A percentile compares a stretch with the other conserved stretches of the same genome.
Conservation (phyloP, 1,140 invertebrate species). For the Apis cerana region DNA sequence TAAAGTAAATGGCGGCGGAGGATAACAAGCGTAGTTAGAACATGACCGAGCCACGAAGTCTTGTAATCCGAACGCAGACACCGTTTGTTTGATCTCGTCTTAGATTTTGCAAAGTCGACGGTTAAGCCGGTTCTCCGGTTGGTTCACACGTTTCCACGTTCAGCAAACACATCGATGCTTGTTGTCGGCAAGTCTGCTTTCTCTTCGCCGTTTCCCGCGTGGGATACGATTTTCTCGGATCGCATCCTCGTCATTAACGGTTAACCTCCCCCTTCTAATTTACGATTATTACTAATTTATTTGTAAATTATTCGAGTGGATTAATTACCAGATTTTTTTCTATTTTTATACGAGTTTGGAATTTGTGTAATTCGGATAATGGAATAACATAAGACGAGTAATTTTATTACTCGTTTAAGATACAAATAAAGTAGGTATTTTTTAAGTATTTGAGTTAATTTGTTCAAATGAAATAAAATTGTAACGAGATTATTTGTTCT, state of each 20-base stretch:
- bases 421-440: too few relatives aligned
- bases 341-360: too few relatives aligned
- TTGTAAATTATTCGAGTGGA: too few relatives aligned
- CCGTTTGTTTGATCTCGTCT: conserved; percentile 59
- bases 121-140: conserved; percentile 44
- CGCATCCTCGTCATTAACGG: too few relatives aligned
- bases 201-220: not conserved
- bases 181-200: not conserved
- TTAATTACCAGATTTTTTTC: too few relatives aligned
- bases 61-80: conserved; percentile 43
- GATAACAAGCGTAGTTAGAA: conserved; percentile 32
- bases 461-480: too few relatives aligned
- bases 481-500: conserved; percentile 22
- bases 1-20: not conserved
- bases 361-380: too few relatives aligned
- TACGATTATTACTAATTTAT: not conserved
- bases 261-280: conserved; percentile 29
- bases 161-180: conserved; percentile 39
- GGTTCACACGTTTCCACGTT: conserved; percentile 53
- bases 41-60: conserved; percentile 25
- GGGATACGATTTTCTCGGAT: not conserved
- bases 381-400: too few relatives aligned
- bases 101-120: conserved; percentile 56
- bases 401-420: too few relatives aligned
- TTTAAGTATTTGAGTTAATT: too few relatives aligned